A percentile compares a stretch with the other conserved stretches of the same genome.
phyloP scores from a whole-genome alignment of 2,113 vertebrate genomes.

The Hystrix brachyura region DNA sequence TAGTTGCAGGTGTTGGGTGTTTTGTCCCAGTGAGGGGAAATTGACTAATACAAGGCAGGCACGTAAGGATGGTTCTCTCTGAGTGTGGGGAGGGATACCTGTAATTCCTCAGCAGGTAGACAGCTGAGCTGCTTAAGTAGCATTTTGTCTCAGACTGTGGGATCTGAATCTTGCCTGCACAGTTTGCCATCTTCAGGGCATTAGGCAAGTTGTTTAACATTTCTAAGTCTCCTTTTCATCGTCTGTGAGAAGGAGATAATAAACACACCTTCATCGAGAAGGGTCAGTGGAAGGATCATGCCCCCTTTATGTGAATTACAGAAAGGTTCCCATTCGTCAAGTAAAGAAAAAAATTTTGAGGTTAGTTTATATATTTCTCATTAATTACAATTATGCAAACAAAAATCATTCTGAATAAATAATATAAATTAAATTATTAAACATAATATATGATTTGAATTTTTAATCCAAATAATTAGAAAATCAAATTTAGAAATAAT shows the following conservation, averaged over 20 bases:
- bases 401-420: slow-evolving; percentile 72
- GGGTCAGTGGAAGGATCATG: background rate
- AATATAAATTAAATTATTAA: slow-evolving; percentile 70
- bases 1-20: background rate
- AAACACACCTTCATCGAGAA: background rate
- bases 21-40: background rate
- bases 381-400: slow-evolving; percentile 70
- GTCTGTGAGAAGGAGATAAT: background rate
- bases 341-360: slow-evolving; percentile 12
- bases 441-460: slow-evolving; percentile 65
- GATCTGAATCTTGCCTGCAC: background rate
- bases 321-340: background rate
- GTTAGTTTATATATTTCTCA: slow-evolving; percentile 53
- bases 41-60: background rate
- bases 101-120: background rate
- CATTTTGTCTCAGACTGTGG: background rate
- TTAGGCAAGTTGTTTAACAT: background rate
- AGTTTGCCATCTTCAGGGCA: background rate
- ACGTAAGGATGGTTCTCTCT: background rate
- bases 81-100: background rate
- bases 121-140: background rate
- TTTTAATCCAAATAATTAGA: slow-evolving; percentile 81
- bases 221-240: background rate
- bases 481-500: slow-evolving; percentile 81
- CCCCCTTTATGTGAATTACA: background rate